A percentile compares a stretch with the other conserved stretches of the same genome.
These are phyloP conservation scores for Sceloporus undulatus DNA, from an alignment of 2,113 vertebrate genomes.

Conservation along the genomic window DNA sequence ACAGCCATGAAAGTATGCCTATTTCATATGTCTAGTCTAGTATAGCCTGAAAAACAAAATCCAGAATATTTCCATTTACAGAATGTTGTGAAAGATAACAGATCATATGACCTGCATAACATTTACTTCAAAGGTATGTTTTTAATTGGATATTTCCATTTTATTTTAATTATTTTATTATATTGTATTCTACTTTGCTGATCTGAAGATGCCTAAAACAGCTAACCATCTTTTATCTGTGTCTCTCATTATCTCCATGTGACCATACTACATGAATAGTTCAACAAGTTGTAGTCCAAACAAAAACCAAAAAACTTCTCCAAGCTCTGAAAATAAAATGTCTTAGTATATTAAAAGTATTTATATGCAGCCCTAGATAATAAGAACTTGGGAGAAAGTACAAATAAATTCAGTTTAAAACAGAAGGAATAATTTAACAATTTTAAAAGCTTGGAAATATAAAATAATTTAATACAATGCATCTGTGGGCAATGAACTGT, in stretches of 20 bases:
- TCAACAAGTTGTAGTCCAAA: no score
- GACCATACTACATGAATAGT: no score
- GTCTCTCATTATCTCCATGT: not conserved
- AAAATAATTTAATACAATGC: no score
- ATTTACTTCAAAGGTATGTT: not conserved
- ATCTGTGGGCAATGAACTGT: no score
- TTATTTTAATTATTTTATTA: not conserved
- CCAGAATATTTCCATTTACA: not conserved
- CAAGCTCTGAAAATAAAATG: not conserved
- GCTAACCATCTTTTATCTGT: not conserved
- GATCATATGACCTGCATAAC: not conserved
- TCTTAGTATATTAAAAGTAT: no score
- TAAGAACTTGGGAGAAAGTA: no score
- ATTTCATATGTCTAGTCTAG: not conserved
- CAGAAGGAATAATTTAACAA: no score
- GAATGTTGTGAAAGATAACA: not conserved
- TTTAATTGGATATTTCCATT: not conserved
- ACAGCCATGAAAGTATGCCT: constrained; percentile 6
- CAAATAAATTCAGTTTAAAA: no score
- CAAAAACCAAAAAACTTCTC: no score
- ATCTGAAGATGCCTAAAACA: not conserved
- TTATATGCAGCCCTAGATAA: no score
- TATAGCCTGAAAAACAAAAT: not conserved
- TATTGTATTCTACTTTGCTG: not conserved
- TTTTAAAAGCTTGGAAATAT: no score